phyloP scores from a whole-genome alignment of 2,113 vertebrate species.

The Ranitomeya imitator region DNA sequence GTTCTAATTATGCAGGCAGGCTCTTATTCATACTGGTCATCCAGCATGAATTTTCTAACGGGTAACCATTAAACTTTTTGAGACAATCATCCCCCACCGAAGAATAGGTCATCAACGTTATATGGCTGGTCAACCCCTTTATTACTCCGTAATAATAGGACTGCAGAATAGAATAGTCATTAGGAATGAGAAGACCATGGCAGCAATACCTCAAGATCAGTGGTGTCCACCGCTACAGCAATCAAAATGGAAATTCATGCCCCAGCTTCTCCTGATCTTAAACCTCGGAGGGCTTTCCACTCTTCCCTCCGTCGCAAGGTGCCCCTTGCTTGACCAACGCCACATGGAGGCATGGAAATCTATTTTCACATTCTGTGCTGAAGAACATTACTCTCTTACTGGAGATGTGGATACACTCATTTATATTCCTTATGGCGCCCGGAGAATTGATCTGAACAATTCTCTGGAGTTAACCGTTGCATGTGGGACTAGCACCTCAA shows the following conservation, averaged over 20 bases:
- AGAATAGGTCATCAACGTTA: too few species aligned
- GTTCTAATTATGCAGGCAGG: too few species aligned
- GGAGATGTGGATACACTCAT: conserved; percentile 13
- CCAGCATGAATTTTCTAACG: too few species aligned
- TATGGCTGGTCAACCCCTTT: too few species aligned
- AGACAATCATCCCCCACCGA: too few species aligned
- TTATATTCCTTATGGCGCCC: neutral
- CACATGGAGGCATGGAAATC: neutral
- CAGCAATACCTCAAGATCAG: neutral
- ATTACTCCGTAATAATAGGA: neutral
- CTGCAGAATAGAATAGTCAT: neutral
- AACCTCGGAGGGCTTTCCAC: neutral
- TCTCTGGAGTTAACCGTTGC: conserved; percentile 29
- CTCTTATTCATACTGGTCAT: too few species aligned
- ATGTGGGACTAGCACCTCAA: conserved; percentile 40
- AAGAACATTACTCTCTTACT: neutral
- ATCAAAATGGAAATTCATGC: neutral
- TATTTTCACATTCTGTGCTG: conserved; percentile 1
- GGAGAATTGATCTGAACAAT: conserved; percentile 3
- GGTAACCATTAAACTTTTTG: too few species aligned
- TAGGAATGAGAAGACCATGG: neutral
- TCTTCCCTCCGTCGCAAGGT: neutral
- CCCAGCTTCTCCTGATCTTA: neutral
- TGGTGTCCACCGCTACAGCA: neutral
- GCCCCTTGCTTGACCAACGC: conserved; percentile 12